Base-by-base conservation (phyloP, 2,888 invertebrate genomes). In the Prosopocoilus inquinatus region DNA sequence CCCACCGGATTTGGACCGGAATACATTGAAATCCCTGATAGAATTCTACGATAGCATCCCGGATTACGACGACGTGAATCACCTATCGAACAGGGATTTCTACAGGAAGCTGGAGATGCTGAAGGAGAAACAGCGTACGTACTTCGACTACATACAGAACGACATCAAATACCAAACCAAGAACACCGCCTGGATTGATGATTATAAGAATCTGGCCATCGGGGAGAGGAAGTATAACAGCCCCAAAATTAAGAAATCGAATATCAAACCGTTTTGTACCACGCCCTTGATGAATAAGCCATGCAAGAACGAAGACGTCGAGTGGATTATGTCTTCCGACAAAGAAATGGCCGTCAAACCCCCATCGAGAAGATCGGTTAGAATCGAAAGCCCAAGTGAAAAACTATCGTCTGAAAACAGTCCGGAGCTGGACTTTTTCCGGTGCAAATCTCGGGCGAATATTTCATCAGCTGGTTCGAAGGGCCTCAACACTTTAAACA, bases 11-110 rank as follows among this genome's bases (percentile, higher is more conserved):
- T 69, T 74, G 2, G 77, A 80, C 55, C 67, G 78, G 48, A 82
- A 83, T 47, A 80, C 83, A 36, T 76, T 83, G 45, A 77, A 78
- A 55, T 85, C 85, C 47, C 79, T 89, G 60, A 80, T 89, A 55
- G 85, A 89, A 56, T 90, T 91, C 73, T 85, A 88, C 64, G 84
- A 85, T 49, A 90, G 89, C 67, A 91, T 91, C 70, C 91, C 91
- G 53, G 90, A 91, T 70, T 91, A 91, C 63, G 83, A 83, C 55
- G 90, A 91, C 47, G 82, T 91, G 2, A 84, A 88, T 71, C 90
- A 91, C 75, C 77, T 91, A 61, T 84, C 89, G 0, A 85, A 85
- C 57, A 84, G 83, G 54, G 90, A 91, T 67, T 91, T 91, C 73
- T 87, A 89, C 70, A 83, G 83, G 9, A 87, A 87, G 34, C 71